Percentiles rank a stretch among this genome's conserved stretches.
These are phyloP conservation scores for Whitmania pigra DNA, from an alignment of 1,140 invertebrate genomes.

Conservation along the genomic window DNA sequence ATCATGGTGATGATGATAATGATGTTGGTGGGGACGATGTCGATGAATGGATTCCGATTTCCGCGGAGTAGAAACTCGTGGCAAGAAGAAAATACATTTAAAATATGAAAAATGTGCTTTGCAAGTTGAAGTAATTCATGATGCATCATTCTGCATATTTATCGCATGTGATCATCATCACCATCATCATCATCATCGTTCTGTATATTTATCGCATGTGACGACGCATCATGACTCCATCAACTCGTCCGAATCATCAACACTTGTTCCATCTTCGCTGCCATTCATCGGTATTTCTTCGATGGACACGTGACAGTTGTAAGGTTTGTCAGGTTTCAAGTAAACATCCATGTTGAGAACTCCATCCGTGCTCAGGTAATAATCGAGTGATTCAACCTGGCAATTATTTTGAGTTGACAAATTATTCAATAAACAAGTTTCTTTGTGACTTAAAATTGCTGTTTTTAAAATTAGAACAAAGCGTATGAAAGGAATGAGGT, in stretches of 20 bases:
- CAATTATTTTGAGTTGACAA: neutral
- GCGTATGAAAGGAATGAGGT: neutral
- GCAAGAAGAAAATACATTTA: neutral
- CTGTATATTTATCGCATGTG: neutral
- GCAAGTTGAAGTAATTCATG: neutral
- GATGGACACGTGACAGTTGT: slow-evolving; percentile 15
- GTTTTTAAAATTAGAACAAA: neutral
- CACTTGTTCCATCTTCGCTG: neutral
- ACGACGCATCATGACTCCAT: neutral
- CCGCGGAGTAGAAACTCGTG: neutral
- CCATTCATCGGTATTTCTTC: slow-evolving; percentile 13
- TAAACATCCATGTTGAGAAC: slow-evolving; percentile 17
- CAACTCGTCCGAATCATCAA: neutral
- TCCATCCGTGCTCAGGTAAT: slow-evolving; percentile 20
- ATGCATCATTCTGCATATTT: neutral
- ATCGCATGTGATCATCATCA: neutral
- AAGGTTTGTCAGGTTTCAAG: slow-evolving; percentile 17
- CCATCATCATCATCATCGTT: no score
- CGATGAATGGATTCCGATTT: neutral
- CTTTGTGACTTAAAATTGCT: neutral
- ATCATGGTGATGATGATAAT: no score
- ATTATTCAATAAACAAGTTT: neutral
- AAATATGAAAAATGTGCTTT: neutral
- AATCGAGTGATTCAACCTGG: slow-evolving; percentile 20
- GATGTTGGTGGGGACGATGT: no score